phyloP scores from a whole-genome alignment of 2,797 vertebrate species.

The Carapus acus region DNA sequence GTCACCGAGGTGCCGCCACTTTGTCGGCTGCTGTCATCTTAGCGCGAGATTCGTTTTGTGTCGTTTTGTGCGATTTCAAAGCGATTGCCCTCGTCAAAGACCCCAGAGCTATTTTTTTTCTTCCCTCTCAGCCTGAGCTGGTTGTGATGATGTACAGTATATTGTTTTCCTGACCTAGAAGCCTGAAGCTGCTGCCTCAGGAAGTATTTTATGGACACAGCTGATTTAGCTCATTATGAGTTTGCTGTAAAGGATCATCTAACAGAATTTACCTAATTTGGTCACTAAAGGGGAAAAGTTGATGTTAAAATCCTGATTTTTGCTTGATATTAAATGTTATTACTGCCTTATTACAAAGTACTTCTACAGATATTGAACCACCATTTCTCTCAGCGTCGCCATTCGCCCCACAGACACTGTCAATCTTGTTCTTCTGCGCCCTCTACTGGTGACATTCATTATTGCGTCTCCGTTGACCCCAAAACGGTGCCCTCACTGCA shows the following conservation, averaged over 20 bases:
- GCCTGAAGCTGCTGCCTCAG: slow-evolving; percentile 41
- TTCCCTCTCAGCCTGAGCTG: slow-evolving; percentile 38
- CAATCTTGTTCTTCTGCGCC: slow-evolving; percentile 34
- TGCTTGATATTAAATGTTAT: too few relatives aligned
- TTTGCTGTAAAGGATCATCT: slow-evolving; percentile 30
- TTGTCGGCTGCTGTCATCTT: slow-evolving; percentile 33
- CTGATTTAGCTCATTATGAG: slow-evolving; percentile 37
- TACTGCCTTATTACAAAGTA: too few relatives aligned
- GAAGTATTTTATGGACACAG: slow-evolving; percentile 26
- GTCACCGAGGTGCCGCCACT: slow-evolving; percentile 34
- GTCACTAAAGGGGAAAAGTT: slow-evolving; percentile 3
- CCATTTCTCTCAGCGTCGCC: not conserved
- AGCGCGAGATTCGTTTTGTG: slow-evolving; percentile 32
- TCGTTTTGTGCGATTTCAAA: slow-evolving; percentile 46
- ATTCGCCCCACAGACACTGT: slow-evolving; percentile 17
- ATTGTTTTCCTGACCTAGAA: slow-evolving; percentile 59
- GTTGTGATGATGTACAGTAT: slow-evolving; percentile 39
- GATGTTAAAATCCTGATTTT: too few relatives aligned
- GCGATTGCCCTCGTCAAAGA: slow-evolving; percentile 47
- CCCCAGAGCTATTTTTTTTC: slow-evolving; percentile 24
- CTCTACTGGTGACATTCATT: slow-evolving; percentile 43
- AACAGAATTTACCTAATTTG: slow-evolving; percentile 21
- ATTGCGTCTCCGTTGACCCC: slow-evolving; percentile 4
- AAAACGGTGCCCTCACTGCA: slow-evolving; percentile 50
- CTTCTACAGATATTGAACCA: too few relatives aligned